These are phyloP conservation scores for Mercenaria mercenaria DNA, from an alignment of 1,140 invertebrate genomes.

Conservation along the genomic window DNA sequence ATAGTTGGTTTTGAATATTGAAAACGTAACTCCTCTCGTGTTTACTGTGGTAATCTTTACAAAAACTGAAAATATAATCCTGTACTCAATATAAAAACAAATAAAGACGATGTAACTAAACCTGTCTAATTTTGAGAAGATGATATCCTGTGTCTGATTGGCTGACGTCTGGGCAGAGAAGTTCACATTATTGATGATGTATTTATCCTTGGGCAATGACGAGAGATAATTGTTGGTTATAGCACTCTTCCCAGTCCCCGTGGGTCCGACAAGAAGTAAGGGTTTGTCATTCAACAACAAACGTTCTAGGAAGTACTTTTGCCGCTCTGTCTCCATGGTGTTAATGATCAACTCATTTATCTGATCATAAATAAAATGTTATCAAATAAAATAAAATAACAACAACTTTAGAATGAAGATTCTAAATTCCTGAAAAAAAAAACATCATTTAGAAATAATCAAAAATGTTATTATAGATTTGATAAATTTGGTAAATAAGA, in stretches of 20 bases:
- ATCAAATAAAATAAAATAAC: too few relatives aligned
- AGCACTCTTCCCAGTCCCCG: conserved; percentile 85
- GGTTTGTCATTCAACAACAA: conserved; percentile 80
- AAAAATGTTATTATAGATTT: too few relatives aligned
- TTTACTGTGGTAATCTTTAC: too few relatives aligned
- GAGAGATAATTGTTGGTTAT: conserved; percentile 85
- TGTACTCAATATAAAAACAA: too few relatives aligned
- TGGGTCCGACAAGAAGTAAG: conserved; percentile 85
- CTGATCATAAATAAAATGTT: conserved; percentile 62
- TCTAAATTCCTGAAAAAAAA: too few relatives aligned
- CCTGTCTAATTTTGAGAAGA: conserved; percentile 86
- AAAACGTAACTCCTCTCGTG: too few relatives aligned
- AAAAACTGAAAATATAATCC: too few relatives aligned
- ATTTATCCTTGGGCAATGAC: conserved; percentile 84
- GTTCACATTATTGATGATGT: conserved; percentile 84
- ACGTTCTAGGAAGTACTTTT: conserved; percentile 83
- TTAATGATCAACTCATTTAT: conserved; percentile 85
- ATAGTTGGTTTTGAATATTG: too few relatives aligned
- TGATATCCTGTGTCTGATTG: conserved; percentile 86
- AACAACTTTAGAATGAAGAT: too few relatives aligned
- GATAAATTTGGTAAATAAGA: too few relatives aligned
- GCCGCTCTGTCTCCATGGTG: conserved; percentile 84
- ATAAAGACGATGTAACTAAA: too few relatives aligned
- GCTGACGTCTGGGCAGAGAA: conserved; percentile 86
- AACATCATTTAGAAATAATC: too few relatives aligned